These are phyloP conservation scores for Malurus splendens DNA, from an alignment of 2,797 vertebrate species.

Conservation along the genomic window DNA sequence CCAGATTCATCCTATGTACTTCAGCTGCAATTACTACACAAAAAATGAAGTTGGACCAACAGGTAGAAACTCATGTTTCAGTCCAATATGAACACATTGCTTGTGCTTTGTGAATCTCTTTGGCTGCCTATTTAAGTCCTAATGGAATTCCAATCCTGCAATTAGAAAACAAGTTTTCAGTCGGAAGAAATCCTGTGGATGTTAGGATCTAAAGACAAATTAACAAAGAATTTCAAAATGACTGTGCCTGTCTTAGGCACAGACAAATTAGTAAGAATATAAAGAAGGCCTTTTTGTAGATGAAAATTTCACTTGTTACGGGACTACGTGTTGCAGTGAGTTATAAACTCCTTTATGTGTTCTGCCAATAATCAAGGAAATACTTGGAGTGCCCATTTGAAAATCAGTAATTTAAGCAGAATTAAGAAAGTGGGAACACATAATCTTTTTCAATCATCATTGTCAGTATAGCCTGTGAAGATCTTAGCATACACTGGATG, in stretches of 20 bases:
- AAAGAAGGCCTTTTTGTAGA: background rate
- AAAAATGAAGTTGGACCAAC: background rate
- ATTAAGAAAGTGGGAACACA: background rate
- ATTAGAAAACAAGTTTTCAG: background rate
- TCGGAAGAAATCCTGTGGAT: background rate
- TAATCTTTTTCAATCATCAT: background rate
- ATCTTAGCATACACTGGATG: background rate
- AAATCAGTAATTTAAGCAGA: background rate
- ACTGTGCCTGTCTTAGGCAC: background rate
- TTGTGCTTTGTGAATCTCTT: background rate
- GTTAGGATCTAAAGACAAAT: background rate
- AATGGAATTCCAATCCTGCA: background rate
- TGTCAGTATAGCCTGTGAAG: background rate
- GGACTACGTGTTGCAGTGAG: background rate
- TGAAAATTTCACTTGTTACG: background rate
- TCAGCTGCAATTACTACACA: background rate
- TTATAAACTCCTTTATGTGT: background rate
- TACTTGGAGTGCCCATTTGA: background rate
- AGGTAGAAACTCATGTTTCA: background rate
- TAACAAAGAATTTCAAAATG: background rate
- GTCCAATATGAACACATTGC: fast-evolving
- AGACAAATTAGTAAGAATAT: background rate
- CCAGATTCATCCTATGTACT: background rate
- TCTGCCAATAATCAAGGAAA: background rate
- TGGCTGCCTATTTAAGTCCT: background rate